Conservation (phyloP, 2,888 invertebrate species). For the Cecidostiba fungosa region DNA sequence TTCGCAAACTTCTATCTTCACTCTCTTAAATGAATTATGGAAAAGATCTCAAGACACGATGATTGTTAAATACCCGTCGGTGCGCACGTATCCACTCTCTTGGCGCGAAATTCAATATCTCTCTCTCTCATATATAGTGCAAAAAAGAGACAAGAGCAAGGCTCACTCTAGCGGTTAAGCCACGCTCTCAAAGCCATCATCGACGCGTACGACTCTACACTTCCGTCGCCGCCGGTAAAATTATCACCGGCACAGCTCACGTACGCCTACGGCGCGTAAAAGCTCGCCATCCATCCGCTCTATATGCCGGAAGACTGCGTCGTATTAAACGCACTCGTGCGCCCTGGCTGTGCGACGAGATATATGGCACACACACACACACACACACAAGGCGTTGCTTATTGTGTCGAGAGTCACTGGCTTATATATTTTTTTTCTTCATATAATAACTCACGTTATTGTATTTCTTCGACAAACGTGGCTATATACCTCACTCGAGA, state of each 20-base stretch:
- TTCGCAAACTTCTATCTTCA: not conserved
- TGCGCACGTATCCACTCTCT: not conserved
- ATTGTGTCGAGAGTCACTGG: no score
- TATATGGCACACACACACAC: no score
- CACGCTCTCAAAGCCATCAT: not conserved
- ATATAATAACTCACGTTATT: not conserved
- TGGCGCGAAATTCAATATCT: not conserved
- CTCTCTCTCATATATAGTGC: not conserved
- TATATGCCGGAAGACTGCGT: not conserved
- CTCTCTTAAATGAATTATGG: not conserved
- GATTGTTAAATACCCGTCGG: not conserved
- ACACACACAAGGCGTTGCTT: no score
- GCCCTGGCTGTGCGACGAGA: not conserved
- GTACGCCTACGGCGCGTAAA: not conserved
- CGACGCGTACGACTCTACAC: not conserved
- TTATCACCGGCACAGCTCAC: not conserved
- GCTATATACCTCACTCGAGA: not conserved
- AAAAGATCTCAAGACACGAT: not conserved
- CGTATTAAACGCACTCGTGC: slow-evolving; percentile 12
- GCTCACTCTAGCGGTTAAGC: not conserved
- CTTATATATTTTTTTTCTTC: no score
- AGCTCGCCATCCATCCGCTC: not conserved
- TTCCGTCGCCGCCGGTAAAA: not conserved
- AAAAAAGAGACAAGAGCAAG: not conserved
- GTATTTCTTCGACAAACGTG: not conserved